These are phyloP conservation scores for Asteroscopus sphinx DNA, from an alignment of 2,888 invertebrate species.

Conservation along the genomic window DNA sequence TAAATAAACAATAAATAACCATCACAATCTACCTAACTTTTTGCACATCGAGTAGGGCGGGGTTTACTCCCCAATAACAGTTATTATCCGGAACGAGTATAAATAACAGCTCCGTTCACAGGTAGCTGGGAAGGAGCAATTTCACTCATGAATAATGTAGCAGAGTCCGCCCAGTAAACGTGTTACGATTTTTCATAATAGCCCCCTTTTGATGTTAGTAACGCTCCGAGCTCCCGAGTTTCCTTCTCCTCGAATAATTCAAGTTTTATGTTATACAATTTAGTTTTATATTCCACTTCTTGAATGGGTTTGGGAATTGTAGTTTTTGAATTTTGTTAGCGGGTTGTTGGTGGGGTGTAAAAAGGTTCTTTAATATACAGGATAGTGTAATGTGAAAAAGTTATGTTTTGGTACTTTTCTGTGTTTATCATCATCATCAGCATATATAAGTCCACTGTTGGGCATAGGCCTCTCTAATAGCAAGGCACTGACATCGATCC, in stretches of 20 bases:
- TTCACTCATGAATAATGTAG: slow-evolving; percentile 86
- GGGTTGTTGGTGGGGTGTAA: slow-evolving; percentile 3
- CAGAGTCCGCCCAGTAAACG: slow-evolving; percentile 85
- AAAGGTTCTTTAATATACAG: no score
- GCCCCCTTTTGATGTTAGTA: slow-evolving; percentile 80
- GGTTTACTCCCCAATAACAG: slow-evolving; percentile 73
- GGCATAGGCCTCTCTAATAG: no score
- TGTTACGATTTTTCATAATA: slow-evolving; percentile 90
- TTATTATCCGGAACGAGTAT: slow-evolving; percentile 74
- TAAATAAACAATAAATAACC: slow-evolving; percentile 45
- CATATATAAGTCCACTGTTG: no score
- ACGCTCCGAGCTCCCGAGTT: slow-evolving; percentile 60
- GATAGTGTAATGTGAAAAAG: no score
- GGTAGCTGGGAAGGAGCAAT: slow-evolving; percentile 79
- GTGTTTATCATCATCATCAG: no score
- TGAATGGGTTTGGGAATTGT: slow-evolving; percentile 51
- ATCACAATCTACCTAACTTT: slow-evolving; percentile 58
- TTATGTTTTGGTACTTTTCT: no score
- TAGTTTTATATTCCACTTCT: slow-evolving; percentile 72
- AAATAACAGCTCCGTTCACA: slow-evolving; percentile 78
- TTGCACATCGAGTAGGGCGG: slow-evolving; percentile 67
- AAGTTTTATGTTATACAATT: slow-evolving; percentile 78
- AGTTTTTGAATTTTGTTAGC: slow-evolving; percentile 38
- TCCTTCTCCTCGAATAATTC: slow-evolving; percentile 67
- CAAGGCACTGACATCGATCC: no score